Percentiles rank a stretch among this genome's conserved stretches.
Evolutionary conservation across 2,797 vertebrate species (phyloP).

Genomic region (Microctenopoma lineatum): DNA sequence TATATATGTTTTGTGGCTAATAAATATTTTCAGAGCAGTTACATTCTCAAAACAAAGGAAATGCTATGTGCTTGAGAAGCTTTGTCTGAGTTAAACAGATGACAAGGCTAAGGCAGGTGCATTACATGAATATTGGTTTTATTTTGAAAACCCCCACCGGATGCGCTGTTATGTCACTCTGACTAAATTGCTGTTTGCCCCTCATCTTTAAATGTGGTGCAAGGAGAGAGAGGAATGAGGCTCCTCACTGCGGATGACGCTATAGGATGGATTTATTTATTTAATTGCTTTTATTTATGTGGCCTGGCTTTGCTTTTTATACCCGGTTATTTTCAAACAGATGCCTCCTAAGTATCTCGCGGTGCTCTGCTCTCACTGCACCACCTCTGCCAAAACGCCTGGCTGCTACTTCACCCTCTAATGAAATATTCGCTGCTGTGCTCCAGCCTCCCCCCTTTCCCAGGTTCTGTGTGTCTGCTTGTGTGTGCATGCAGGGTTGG

Average conservation of each 20-base stretch:
- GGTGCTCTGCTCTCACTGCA: background rate
- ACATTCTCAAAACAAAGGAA: too few relatives aligned
- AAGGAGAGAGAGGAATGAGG: constrained; percentile 76
- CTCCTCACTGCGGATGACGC: constrained; percentile 85
- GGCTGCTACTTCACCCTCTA: constrained; percentile 23
- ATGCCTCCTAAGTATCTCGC: constrained; percentile 14
- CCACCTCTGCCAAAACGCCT: constrained; percentile 17
- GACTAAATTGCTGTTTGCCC: constrained; percentile 20
- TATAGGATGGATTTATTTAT: constrained; percentile 76
- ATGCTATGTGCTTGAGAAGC: too few relatives aligned
- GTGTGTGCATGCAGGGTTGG: constrained; percentile 16
- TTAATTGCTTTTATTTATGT: constrained; percentile 70
- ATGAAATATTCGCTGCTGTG: constrained; percentile 45
- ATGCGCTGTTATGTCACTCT: background rate
- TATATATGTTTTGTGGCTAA: too few relatives aligned
- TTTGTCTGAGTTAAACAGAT: too few relatives aligned
- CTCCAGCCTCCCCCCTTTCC: constrained; percentile 18
- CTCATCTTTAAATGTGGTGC: constrained; percentile 76
- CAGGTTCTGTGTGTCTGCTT: constrained; percentile 23
- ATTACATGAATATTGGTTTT: constrained; percentile 19
- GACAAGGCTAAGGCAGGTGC: too few relatives aligned
- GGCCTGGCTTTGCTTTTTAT: constrained; percentile 12
- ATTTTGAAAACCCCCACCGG: constrained; percentile 58
- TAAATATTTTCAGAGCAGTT: too few relatives aligned
- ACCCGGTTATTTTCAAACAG: constrained; percentile 3